These are phyloP conservation scores for Siderastrea radians DNA, from an alignment of 92 coral and sea anemone genomes.

Conservation along the genomic window DNA sequence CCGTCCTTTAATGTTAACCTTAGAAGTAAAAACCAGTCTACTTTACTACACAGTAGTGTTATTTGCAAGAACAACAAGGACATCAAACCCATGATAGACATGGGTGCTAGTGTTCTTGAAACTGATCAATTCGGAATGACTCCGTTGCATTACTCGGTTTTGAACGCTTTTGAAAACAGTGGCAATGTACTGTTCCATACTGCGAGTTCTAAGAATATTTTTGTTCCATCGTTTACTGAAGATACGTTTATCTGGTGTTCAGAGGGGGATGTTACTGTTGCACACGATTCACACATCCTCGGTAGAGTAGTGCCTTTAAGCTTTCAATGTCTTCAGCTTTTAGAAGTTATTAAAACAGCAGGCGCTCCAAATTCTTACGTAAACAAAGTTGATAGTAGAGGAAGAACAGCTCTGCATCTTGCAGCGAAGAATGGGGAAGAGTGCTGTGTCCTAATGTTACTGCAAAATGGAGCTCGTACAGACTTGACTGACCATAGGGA, in stretches of 20 bases:
- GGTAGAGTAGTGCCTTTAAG: neutral
- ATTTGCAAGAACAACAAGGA: slow-evolving; percentile 28
- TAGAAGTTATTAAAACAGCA: neutral
- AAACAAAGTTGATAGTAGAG: slow-evolving; percentile 24
- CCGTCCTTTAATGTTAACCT: slow-evolving; percentile 10
- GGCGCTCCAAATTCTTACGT: neutral
- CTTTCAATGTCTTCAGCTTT: slow-evolving; percentile 10
- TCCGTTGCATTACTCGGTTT: slow-evolving; percentile 57
- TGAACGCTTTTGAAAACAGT: neutral
- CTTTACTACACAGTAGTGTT: slow-evolving; percentile 57
- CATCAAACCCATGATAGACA: slow-evolving; percentile 21
- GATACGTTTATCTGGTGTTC: neutral
- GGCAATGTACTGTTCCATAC: neutral
- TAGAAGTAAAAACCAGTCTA: slow-evolving; percentile 54
- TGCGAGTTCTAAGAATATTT: neutral
- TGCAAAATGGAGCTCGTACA: neutral
- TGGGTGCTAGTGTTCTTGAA: slow-evolving; percentile 23
- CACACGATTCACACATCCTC: neutral
- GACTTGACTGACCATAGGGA: neutral
- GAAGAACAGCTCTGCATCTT: slow-evolving; percentile 69
- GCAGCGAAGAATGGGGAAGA: slow-evolving; percentile 63
- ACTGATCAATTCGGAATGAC: slow-evolving; percentile 56
- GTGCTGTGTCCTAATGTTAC: slow-evolving; percentile 6
- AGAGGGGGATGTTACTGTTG: neutral
- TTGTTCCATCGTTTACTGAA: neutral